phyloP scores from a whole-genome alignment of 2,113 vertebrate genomes.

The Chaetops frenatus region DNA sequence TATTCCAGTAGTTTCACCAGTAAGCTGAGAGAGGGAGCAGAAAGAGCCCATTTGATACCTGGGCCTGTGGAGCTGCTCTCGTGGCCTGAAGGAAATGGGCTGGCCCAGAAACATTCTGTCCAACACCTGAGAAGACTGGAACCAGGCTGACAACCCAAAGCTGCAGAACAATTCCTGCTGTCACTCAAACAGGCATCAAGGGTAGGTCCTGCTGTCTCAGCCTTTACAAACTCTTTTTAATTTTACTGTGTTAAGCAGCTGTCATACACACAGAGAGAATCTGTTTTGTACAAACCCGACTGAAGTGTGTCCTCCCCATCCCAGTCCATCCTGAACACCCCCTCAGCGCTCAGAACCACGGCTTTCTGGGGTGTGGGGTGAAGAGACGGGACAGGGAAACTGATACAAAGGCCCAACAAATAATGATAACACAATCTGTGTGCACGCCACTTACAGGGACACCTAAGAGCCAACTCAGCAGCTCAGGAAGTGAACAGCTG shows the following conservation, averaged over 20 bases:
- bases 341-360: fast-evolving
- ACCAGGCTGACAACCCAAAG: neutral
- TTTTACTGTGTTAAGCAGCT: neutral
- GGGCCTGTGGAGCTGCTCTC: neutral
- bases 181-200: neutral
- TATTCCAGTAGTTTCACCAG: neutral
- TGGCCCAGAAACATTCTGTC: neutral
- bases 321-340: neutral
- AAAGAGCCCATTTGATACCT: neutral
- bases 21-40: neutral
- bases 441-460: fast-evolving
- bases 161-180: neutral
- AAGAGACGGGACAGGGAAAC: neutral
- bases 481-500: fast-evolving
- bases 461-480: too few species aligned
- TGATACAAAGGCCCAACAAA: neutral
- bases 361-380: neutral
- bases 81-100: fast-evolving
- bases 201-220: neutral
- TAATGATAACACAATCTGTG: fast-evolving
- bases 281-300: fast-evolving
- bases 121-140: neutral
- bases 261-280: fast-evolving
- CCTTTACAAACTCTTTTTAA: neutral
- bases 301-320: neutral